A percentile compares a stretch with the other conserved stretches of the same genome.
phyloP scores from a whole-genome alignment of 2,113 vertebrate genomes.

The Miniopterus natalensis region DNA sequence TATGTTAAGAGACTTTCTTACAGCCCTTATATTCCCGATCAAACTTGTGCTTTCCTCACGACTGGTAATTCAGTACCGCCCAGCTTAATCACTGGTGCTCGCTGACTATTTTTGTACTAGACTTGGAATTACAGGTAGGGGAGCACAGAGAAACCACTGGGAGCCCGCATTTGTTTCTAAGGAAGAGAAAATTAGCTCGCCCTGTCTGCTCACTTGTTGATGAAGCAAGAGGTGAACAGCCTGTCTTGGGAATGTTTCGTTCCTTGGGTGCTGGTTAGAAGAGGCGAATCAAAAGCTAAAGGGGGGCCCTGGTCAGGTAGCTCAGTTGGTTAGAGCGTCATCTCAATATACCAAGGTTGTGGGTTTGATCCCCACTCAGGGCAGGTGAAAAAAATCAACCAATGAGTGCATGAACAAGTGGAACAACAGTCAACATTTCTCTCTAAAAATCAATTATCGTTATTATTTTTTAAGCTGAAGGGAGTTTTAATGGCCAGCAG shows the following conservation, averaged over 20 bases:
- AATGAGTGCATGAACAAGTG: too few species aligned
- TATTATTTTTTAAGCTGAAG: background rate
- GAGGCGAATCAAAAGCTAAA: background rate
- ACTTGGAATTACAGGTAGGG: background rate
- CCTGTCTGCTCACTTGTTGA: background rate
- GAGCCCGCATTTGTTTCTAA: background rate
- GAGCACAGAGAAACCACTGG: background rate
- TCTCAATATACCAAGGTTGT: too few species aligned
- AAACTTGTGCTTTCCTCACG: background rate
- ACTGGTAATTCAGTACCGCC: background rate
- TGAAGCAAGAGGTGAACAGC: background rate
- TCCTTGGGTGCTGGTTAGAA: background rate
- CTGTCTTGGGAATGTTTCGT: background rate
- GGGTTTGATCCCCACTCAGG: too few species aligned
- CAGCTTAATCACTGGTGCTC: background rate
- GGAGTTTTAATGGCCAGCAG: background rate
- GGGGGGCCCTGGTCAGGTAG: too few species aligned
- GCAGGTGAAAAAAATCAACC: too few species aligned
- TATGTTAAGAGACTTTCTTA: background rate
- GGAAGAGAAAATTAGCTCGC: background rate
- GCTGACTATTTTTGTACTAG: background rate
- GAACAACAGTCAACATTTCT: too few species aligned
- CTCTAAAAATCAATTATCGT: too few species aligned
- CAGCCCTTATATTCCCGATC: background rate
- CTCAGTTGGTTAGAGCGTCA: too few species aligned